These are phyloP conservation scores for Periphyllus acericola DNA, from an alignment of 2,888 invertebrate genomes.

Conservation along the genomic window DNA sequence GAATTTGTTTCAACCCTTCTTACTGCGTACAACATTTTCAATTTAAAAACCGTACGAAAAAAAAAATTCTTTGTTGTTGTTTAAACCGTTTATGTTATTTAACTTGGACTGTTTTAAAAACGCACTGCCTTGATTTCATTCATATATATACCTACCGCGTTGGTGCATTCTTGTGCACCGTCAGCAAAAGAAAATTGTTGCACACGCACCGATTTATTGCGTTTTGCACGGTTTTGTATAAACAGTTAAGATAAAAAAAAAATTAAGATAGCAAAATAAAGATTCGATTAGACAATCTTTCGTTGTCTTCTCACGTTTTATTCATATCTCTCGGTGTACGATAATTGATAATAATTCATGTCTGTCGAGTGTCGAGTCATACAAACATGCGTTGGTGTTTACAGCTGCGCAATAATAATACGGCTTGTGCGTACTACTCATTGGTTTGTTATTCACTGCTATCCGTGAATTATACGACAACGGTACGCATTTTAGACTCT, in stretches of 20 bases:
- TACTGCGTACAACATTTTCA: not conserved
- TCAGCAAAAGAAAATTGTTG: not conserved
- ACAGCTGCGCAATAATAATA: not conserved
- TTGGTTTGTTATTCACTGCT: conserved; percentile 10
- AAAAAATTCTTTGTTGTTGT: too few species aligned
- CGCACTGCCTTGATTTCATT: not conserved
- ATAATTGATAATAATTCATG: not conserved
- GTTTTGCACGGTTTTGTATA: not conserved
- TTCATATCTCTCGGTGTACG: conserved; percentile 17
- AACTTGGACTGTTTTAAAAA: not conserved
- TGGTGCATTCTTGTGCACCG: not conserved
- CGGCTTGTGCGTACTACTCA: not conserved
- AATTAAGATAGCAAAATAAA: not conserved
- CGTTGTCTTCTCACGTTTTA: not conserved
- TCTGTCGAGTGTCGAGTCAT: not conserved
- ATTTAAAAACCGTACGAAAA: too few species aligned
- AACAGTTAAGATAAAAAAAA: too few species aligned
- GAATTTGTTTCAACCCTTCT: not conserved
- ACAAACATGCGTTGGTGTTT: not conserved
- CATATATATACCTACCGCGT: not conserved
- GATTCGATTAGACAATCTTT: not conserved
- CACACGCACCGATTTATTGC: not conserved
- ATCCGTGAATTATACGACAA: not conserved
- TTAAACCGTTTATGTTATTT: too few species aligned
- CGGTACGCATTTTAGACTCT: not conserved